Percentiles rank a stretch among this genome's conserved stretches.
phyloP scores from a whole-genome alignment of 2,113 vertebrate species.

The Dolichotis patagonum region DNA sequence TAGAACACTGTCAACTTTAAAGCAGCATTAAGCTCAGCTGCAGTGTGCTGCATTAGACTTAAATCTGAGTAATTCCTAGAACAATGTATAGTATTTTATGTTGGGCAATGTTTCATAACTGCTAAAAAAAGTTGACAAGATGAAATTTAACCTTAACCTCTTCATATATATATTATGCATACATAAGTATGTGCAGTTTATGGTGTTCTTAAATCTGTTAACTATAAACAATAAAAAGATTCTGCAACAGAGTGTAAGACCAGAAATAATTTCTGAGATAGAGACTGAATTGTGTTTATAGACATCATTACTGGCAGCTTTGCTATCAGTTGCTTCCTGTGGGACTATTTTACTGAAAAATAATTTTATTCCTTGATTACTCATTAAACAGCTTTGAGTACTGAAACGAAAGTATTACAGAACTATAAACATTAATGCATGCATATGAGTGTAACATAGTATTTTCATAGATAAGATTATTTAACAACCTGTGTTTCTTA shows the following conservation, averaged over 20 bases:
- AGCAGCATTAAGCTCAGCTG: background rate
- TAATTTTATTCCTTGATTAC: constrained; percentile 62
- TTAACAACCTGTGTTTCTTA: constrained; percentile 44
- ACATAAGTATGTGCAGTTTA: background rate
- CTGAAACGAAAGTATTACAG: constrained; percentile 43
- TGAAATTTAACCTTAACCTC: constrained; percentile 17
- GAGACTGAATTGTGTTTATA: constrained; percentile 75
- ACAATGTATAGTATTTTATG: background rate
- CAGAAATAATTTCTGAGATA: constrained; percentile 73
- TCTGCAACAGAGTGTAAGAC: constrained; percentile 65
- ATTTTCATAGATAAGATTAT: constrained; percentile 58
- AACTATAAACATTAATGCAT: constrained; percentile 14
- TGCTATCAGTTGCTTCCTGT: constrained; percentile 73
- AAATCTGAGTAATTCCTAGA: constrained; percentile 19
- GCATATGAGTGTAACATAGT: constrained; percentile 23
- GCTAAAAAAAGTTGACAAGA: background rate
- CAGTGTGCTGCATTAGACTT: background rate
- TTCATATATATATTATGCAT: background rate
- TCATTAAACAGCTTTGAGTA: constrained; percentile 50
- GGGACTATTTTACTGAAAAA: constrained; percentile 63
- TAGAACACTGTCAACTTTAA: constrained; percentile 32
- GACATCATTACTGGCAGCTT: constrained; percentile 62
- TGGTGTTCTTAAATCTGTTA: constrained; percentile 45
- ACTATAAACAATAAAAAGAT: constrained; percentile 64
- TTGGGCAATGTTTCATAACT: constrained; percentile 25